These are phyloP conservation scores for Cirrhinus molitorella DNA, from an alignment of 2,797 vertebrate species.

Conservation along the genomic window DNA sequence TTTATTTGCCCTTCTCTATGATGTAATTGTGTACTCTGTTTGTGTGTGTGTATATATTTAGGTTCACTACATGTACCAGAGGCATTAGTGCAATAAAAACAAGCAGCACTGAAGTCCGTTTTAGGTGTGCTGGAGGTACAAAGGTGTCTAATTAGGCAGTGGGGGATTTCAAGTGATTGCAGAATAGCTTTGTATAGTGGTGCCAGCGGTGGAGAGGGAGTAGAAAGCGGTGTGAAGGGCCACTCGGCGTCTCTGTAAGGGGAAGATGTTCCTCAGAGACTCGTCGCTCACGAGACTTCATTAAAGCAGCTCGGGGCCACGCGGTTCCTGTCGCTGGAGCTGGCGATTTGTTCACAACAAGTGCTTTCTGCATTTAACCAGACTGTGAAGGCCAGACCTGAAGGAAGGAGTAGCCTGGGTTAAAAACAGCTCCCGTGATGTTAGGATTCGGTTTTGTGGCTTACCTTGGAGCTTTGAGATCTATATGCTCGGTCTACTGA, in stretches of 20 bases:
- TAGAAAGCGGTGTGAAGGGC: conserved; percentile 11
- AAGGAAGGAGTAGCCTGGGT: background rate
- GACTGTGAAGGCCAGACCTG: background rate
- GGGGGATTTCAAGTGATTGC: conserved; percentile 50
- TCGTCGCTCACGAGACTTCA: conserved; percentile 36
- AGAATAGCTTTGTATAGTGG: conserved; percentile 48
- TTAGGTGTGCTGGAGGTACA: conserved; percentile 35
- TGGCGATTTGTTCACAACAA: conserved; percentile 15
- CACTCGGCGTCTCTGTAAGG: conserved; percentile 7
- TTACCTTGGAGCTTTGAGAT: background rate
- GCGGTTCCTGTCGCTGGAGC: background rate
- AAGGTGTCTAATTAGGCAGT: conserved; percentile 57
- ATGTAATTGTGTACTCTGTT: conserved; percentile 20
- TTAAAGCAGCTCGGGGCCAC: conserved; percentile 32
- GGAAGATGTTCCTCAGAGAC: conserved; percentile 23
- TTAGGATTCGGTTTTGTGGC: background rate
- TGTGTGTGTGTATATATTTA: conserved; percentile 22
- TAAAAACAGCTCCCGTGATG: background rate
- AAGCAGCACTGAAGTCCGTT: conserved; percentile 25
- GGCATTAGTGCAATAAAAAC: conserved; percentile 52
- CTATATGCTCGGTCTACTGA: background rate
- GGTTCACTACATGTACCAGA: conserved; percentile 6
- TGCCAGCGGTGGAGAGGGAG: conserved; percentile 14
- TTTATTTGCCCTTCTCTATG: background rate
- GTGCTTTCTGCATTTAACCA: conserved; percentile 32